These are phyloP conservation scores for Drosophila mojavensis DNA, from an alignment of 1,140 invertebrate species.

Conservation along the genomic window DNA sequence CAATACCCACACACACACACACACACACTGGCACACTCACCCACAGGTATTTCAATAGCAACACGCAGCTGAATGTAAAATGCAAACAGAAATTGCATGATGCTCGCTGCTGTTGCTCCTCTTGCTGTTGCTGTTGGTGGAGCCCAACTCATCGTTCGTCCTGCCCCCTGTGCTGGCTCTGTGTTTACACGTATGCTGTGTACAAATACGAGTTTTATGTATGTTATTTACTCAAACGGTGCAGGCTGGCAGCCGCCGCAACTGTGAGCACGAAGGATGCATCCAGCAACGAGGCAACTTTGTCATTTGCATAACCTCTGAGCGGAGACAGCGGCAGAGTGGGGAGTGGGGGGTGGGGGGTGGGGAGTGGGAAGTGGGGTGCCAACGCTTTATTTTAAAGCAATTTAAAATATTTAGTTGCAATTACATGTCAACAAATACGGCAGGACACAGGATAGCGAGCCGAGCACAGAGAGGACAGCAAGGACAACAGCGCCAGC, in stretches of 20 bases:
- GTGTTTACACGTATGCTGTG: slow-evolving; percentile 77
- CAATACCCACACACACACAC: slow-evolving; percentile 13
- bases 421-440: slow-evolving; percentile 82
- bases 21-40: slow-evolving; percentile 30
- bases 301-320: slow-evolving; percentile 81
- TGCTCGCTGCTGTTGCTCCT: slow-evolving; percentile 44
- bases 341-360: background rate
- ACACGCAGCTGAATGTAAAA: slow-evolving; percentile 80
- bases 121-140: background rate
- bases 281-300: slow-evolving; percentile 56
- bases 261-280: slow-evolving; percentile 18
- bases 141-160: background rate
- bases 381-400: slow-evolving; percentile 75
- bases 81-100: slow-evolving; percentile 74
- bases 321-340: slow-evolving; percentile 4
- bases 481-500: slow-evolving; percentile 39
- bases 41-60: slow-evolving; percentile 67
- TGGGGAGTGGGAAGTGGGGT: background rate
- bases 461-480: background rate
- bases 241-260: slow-evolving; percentile 48
- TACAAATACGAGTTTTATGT: slow-evolving; percentile 81
- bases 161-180: background rate
- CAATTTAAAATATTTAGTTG: slow-evolving; percentile 83
- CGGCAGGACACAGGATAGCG: slow-evolving; percentile 16
- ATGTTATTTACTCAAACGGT: slow-evolving; percentile 81